Evolutionary conservation across 92 coral and sea anemone species (phyloP), one percentile per base, ranked within the genome.

Genomic region (Phenganax stokvisi): DNA sequence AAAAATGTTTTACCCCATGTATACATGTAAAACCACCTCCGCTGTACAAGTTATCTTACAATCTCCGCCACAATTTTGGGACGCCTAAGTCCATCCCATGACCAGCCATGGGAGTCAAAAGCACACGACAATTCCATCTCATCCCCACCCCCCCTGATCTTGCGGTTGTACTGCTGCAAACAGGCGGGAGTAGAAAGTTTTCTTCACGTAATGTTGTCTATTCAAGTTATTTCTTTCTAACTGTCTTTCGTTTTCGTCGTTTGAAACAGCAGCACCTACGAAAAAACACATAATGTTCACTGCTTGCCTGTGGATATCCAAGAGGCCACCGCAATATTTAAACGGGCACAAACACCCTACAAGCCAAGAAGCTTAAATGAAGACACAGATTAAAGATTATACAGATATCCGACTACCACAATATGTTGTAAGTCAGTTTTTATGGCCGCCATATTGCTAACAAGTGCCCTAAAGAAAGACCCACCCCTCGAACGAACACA

Each of bases 221-320:
- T 68, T 68, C 53, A 28, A 57, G n/a, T 64, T 76, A 76, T 52
- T 76, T 76, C 70, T 76, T 76, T 25, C 81, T 58, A 60, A 76
- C 81, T 30, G 81, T 93, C 86, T 93, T 93, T 88, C 92, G 92
- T 88, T 92, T 92, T 78, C 76, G 92, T 76, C 98, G 81, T 83
- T 93, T 93, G 88, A 93, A 93, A 77, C 98, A 93, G 79, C 98
- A 93, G 76, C 98, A 93, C 84, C 98, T 93, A 54, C 0, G 16
- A 71, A 78, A 74, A 70, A 80, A 78, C 61, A 76, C 84, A 60
- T 20, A 77, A 51, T 6, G 64, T n/a, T 11, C 69, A 7, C 17
- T 11, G 31, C 13, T 3, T 44, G 66, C 8, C 65, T 12, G 1
- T 59, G 25, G 16, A 59, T 59, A 20, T 59, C 3, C 4, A 12